Base-by-base conservation (phyloP, 2,113 vertebrate species). In the Oceanodroma tethys region DNA sequence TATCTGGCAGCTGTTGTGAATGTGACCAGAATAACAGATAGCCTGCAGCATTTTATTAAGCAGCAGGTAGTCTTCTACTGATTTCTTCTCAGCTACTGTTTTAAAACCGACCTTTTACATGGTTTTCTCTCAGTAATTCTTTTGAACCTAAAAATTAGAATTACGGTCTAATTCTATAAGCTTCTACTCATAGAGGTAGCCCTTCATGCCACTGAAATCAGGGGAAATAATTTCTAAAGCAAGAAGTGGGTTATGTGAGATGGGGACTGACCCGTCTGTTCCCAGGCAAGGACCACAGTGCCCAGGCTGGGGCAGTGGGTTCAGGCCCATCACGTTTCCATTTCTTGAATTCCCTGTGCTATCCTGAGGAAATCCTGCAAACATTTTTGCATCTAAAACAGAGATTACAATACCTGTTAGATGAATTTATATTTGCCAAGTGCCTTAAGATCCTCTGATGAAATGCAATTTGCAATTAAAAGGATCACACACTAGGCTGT, bases 121-220 rank as follows among this genome's bases (percentile, higher is more conserved):
- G 36, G 6, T 23, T 75, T 86, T 55, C 63, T 38, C 43, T 34
- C 11, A 27, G 20, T 16, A 84, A 52, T 36, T 63, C 32, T 52
- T 91, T 55, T 47, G 21, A 79, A 67, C 15, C 5, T 38, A 16
- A 62, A 38, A 55, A 47, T 48, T n/a, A 34, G 60, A 65, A 53
- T 81, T 48, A 50, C 0, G 0, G 21, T 52, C 23, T 65, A 27
- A 48, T 63, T 85, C 34, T 42, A 0, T 13, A 38, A 4, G 18
- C 50, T 89, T 60, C 58, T 63, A 50, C 25, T 47, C 15, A 2
- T 9, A 78, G 48, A 62, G 5, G 21, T n/a, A 71, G 75, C 32
- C 30, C 19, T 78, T 53, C 63, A 27, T 6, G 4, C 23, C 68
- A 38, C 30, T 50, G 81, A 79, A 81, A 66, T 43, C 25, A 14